Percentiles rank a stretch among this genome's conserved stretches.
phyloP scores from a whole-genome alignment of 2,797 vertebrate genomes.

The Catamblyrhynchus diadema region DNA sequence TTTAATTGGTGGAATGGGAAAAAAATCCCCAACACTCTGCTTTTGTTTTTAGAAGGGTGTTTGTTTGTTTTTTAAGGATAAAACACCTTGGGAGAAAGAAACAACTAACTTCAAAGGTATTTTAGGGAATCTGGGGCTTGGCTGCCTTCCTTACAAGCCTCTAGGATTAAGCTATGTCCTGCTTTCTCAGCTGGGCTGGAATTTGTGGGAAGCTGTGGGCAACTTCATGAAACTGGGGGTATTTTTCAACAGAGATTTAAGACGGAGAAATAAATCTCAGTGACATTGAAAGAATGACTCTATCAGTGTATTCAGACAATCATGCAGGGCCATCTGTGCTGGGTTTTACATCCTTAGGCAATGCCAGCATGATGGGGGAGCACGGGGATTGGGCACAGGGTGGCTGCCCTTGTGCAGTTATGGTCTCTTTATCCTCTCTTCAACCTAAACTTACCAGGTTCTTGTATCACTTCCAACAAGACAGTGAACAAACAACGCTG shows the following conservation, averaged over 20 bases:
- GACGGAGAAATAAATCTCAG: not conserved
- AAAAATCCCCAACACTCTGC: rapidly evolving
- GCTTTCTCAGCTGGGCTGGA: not conserved
- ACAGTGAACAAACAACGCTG: not conserved
- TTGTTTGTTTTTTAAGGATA: not conserved
- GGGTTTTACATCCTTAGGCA: conserved; percentile 20
- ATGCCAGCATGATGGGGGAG: not conserved
- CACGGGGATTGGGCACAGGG: not conserved
- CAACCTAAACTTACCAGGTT: not conserved
- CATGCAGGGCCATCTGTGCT: conserved; percentile 42
- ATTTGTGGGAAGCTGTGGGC: not conserved
- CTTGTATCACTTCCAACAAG: not conserved
- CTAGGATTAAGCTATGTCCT: not conserved
- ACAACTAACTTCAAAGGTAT: not conserved
- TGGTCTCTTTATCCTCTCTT: not conserved
- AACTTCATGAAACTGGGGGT: not conserved
- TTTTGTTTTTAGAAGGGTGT: not conserved
- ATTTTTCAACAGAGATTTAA: not conserved
- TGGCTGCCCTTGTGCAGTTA: not conserved
- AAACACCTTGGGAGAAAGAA: not conserved
- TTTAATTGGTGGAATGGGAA: not conserved
- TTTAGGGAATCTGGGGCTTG: not conserved
- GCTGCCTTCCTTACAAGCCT: not conserved
- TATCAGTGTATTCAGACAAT: conserved; percentile 2
- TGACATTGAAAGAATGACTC: conserved; percentile 46